phyloP scores from a whole-genome alignment of 2,797 vertebrate genomes.

The Agapornis canus region DNA sequence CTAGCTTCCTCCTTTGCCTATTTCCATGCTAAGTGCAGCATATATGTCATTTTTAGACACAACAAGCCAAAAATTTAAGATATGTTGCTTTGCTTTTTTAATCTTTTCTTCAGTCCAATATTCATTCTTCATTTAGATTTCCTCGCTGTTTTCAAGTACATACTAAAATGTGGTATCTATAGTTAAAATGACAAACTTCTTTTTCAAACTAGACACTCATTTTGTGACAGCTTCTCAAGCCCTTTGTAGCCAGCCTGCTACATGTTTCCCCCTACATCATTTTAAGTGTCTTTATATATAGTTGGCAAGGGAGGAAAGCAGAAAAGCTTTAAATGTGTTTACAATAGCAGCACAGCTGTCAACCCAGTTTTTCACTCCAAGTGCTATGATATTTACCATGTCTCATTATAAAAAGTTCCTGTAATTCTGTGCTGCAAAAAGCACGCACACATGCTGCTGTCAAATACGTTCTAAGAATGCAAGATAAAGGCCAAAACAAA shows the following conservation, averaged over 20 bases:
- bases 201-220: neutral
- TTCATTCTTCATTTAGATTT: neutral
- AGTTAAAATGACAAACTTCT: neutral
- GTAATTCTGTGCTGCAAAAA: conserved; percentile 2
- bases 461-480: neutral
- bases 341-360: neutral
- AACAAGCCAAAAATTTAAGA: neutral
- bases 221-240: neutral
- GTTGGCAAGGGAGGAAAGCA: neutral
- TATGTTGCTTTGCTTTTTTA: neutral
- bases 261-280: neutral
- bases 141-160: neutral
- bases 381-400: neutral
- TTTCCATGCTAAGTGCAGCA: neutral
- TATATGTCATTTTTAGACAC: neutral
- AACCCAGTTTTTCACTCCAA: neutral
- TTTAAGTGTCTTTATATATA: neutral
- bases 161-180: neutral
- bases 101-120: neutral
- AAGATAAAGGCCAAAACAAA: neutral
- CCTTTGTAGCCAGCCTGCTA: neutral
- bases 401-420: neutral
- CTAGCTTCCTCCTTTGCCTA: neutral
- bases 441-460: neutral
- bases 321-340: neutral